A percentile compares a stretch with the other conserved stretches of the same genome.
phyloP scores from a whole-genome alignment of 1,140 invertebrate species.

The Orchesella cincta region DNA sequence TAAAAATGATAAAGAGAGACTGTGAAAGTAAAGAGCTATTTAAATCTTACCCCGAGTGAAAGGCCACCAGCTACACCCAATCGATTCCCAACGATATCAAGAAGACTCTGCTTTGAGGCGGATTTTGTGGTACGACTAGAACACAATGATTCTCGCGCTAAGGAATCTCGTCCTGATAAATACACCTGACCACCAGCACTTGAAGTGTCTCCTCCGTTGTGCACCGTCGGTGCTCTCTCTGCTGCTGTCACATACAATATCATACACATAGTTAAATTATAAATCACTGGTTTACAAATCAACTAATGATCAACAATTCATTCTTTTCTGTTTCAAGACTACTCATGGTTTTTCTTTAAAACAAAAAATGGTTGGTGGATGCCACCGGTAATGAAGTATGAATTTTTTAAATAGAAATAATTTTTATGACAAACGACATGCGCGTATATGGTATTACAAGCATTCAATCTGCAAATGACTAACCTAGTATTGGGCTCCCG shows the following conservation, averaged over 20 bases:
- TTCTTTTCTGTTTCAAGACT: neutral
- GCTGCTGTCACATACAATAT: constrained; percentile 7
- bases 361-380: neutral
- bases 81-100: constrained; percentile 69
- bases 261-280: neutral
- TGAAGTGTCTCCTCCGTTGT: constrained; percentile 44
- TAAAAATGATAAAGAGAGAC: too few species aligned
- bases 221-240: neutral
- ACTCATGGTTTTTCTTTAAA: neutral
- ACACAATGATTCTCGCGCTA: constrained; percentile 57
- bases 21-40: constrained; percentile 2
- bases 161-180: constrained; percentile 57
- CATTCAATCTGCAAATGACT: neutral
- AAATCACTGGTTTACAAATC: neutral
- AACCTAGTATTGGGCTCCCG: constrained; percentile 48
- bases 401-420: neutral
- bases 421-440: neutral
- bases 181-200: constrained; percentile 55
- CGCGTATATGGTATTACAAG: neutral
- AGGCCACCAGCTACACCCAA: constrained; percentile 60
- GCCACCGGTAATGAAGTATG: neutral
- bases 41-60: constrained; percentile 44
- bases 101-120: constrained; percentile 62
- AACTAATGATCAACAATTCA: neutral
- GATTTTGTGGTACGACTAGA: constrained; percentile 60